Percentiles rank a stretch among this genome's conserved stretches.
Conservation (phyloP, 2,113 vertebrate species). For the Triplophysa siluroides region DNA sequence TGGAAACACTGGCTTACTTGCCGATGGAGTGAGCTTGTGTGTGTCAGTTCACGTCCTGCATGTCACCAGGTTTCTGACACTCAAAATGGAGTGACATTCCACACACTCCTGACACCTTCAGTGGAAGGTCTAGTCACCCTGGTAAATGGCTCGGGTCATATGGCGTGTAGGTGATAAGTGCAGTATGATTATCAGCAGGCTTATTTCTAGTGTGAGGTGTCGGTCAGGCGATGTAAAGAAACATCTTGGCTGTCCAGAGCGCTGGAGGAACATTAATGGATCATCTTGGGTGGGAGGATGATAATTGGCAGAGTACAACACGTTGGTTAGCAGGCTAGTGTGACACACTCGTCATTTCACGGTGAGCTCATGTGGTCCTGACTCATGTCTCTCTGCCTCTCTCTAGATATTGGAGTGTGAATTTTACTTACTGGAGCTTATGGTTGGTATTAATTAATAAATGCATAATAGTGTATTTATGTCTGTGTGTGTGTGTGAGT, state of each 20-base stretch:
- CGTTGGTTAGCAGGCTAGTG: constrained; percentile 44
- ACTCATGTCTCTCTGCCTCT: not conserved
- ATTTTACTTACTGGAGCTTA: constrained; percentile 98
- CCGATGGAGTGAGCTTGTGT: not conserved
- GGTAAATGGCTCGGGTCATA: constrained; percentile 40
- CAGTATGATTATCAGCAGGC: constrained; percentile 28
- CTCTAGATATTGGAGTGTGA: constrained; percentile 97
- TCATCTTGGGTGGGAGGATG: constrained; percentile 46
- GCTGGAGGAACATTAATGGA: constrained; percentile 55
- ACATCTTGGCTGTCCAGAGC: constrained; percentile 54
- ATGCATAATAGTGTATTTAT: not conserved
- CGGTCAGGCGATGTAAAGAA: constrained; percentile 7
- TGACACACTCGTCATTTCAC: constrained; percentile 37
- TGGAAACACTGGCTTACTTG: not conserved
- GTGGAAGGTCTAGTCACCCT: constrained; percentile 55
- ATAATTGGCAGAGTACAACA: constrained; percentile 38
- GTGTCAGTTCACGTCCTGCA: not conserved
- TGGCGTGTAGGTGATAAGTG: constrained; percentile 56
- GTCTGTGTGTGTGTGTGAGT: not conserved
- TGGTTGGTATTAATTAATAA: constrained; percentile 78
- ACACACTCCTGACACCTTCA: constrained; percentile 52
- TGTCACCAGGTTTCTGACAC: constrained; percentile 18
- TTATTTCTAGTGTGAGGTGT: constrained; percentile 38
- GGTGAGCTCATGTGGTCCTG: not conserved
- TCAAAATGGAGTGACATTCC: constrained; percentile 54